Conservation (phyloP, 2,797 vertebrate species). For the Bucorvus abyssinicus region DNA sequence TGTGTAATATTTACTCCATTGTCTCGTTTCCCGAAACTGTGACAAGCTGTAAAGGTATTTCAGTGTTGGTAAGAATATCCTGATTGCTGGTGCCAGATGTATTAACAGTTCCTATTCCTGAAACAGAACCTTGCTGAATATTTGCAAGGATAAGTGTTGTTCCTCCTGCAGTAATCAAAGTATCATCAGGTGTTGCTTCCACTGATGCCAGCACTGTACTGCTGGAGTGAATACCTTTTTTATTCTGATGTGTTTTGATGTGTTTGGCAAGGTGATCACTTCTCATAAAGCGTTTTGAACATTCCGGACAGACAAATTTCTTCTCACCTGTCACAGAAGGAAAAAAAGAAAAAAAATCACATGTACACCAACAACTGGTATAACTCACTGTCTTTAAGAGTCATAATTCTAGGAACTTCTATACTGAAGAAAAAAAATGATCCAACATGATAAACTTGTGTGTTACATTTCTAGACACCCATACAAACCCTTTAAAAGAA, state of each 20-base stretch:
- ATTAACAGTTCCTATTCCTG: constrained; percentile 91
- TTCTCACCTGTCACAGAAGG: constrained; percentile 88
- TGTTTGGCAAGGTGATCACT: constrained; percentile 99
- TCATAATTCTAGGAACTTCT: not conserved
- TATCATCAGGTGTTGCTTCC: constrained; percentile 90
- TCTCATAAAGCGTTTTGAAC: constrained; percentile 99
- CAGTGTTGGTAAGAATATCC: constrained; percentile 95
- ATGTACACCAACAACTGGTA: not conserved
- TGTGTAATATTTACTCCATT: constrained; percentile 93
- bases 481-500: not conserved
- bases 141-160: constrained; percentile 99
- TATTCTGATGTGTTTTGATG: constrained; percentile 99
- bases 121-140: constrained; percentile 93
- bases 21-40: constrained; percentile 94
- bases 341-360: not conserved
- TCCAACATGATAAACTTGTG: not conserved
- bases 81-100: constrained; percentile 87
- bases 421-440: not conserved
- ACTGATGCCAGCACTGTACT: constrained; percentile 89
- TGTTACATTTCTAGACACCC: not conserved
- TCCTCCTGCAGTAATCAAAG: constrained; percentile 93
- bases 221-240: constrained; percentile 94
- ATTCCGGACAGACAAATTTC: constrained; percentile 99
- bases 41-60: constrained; percentile 98
- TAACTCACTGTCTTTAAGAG: not conserved